Conservation (phyloP, 2,113 vertebrate genomes). For the Nyctibius bracteatus region DNA sequence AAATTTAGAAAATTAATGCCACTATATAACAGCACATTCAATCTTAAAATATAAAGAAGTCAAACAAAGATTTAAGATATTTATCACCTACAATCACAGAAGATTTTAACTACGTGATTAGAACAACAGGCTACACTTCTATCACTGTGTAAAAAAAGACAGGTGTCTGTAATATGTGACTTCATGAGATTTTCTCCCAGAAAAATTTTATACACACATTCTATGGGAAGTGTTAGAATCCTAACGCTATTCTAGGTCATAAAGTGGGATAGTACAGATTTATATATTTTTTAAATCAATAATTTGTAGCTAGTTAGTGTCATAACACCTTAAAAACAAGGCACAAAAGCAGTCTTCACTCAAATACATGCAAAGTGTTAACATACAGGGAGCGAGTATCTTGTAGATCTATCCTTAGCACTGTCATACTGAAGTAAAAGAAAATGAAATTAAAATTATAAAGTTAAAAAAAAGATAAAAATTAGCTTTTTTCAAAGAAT, state of each 20-base stretch:
- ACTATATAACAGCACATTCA: neutral
- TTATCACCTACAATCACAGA: neutral
- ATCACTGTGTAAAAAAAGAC: neutral
- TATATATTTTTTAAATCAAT: neutral
- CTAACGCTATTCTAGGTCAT: neutral
- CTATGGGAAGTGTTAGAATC: neutral
- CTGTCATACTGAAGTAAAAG: slow-evolving; percentile 39
- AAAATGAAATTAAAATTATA: neutral
- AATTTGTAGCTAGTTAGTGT: neutral
- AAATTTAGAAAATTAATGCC: neutral
- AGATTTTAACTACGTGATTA: neutral
- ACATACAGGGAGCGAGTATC: slow-evolving; percentile 44
- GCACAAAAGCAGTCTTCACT: neutral
- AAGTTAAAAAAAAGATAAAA: neutral
- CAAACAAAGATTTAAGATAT: neutral
- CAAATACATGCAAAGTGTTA: slow-evolving; percentile 2
- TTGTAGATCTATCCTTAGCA: slow-evolving; percentile 49
- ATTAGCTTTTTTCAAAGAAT: neutral
- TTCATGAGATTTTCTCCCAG: neutral
- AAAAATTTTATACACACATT: neutral
- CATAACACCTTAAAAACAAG: neutral
- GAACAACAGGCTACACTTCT: neutral
- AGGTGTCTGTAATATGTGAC: neutral
- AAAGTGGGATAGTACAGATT: neutral
- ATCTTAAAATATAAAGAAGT: neutral